phyloP scores from a whole-genome alignment of 2,113 vertebrate species.

The Nothocercus nigrocapillus region DNA sequence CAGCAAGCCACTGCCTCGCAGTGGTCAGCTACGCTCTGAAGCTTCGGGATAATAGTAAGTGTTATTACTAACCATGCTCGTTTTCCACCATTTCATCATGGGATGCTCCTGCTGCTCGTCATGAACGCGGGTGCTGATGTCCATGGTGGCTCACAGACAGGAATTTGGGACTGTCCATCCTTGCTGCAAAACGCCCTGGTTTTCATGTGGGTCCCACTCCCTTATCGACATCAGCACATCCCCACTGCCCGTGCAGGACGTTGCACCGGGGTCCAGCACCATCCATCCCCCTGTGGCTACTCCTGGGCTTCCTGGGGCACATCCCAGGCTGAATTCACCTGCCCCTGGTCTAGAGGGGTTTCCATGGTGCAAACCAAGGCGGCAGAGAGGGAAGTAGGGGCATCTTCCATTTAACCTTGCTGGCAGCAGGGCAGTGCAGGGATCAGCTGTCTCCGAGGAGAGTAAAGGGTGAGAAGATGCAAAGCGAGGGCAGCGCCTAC shows the following conservation, averaged over 20 bases:
- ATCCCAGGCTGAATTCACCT: background rate
- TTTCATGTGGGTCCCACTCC: background rate
- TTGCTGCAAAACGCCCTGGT: background rate
- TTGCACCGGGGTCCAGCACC: too few species aligned
- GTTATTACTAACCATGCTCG: background rate
- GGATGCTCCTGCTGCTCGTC: background rate
- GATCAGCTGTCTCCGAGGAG: background rate
- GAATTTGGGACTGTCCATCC: background rate
- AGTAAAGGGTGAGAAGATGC: background rate
- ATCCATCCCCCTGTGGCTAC: too few species aligned
- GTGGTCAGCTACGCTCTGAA: background rate
- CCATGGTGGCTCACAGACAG: background rate
- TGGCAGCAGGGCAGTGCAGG: background rate
- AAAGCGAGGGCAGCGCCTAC: background rate
- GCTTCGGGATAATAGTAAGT: background rate
- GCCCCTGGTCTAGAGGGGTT: background rate
- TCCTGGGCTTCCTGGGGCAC: background rate
- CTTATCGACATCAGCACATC: background rate
- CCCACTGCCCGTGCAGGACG: too few species aligned
- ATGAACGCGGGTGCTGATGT: background rate
- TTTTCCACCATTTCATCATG: background rate
- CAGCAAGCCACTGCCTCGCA: background rate
- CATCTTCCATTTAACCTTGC: rapidly evolving
- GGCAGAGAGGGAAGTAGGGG: too few species aligned
- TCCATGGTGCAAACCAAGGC: background rate